Evolutionary conservation across 1,140 invertebrate genomes (phyloP).

Genomic region (Cyclina sinensis): DNA sequence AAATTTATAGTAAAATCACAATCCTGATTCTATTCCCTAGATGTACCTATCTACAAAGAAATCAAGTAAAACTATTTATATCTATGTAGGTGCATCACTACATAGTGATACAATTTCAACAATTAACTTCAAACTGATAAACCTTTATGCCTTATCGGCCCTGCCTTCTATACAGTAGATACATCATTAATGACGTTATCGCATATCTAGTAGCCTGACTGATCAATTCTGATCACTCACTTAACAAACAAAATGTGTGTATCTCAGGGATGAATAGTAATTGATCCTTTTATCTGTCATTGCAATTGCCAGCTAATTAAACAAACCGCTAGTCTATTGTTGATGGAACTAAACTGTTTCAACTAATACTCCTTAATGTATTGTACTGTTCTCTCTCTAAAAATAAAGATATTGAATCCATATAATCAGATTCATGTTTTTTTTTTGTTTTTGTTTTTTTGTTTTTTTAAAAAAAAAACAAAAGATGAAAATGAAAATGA

Average conservation of each 20-base stretch:
- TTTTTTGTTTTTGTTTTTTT: no score
- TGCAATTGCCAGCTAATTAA: slow-evolving; percentile 2
- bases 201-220: neutral
- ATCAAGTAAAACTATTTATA: neutral
- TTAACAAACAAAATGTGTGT: neutral
- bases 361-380: neutral
- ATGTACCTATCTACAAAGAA: no score
- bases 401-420: no score
- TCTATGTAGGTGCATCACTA: neutral
- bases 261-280: neutral
- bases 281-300: slow-evolving; percentile 30
- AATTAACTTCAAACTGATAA: neutral
- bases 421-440: no score
- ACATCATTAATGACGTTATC: neutral
- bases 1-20: no score
- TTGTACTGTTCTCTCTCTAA: no score
- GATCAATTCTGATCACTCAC: slow-evolving; percentile 38
- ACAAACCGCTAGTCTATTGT: slow-evolving; percentile 9
- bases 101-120: neutral
- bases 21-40: no score
- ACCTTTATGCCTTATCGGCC: neutral
- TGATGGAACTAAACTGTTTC: neutral
- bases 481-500: no score
- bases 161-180: neutral
- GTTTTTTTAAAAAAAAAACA: no score